Percentiles rank a stretch among this genome's conserved stretches.
Conservation (phyloP, 2,113 vertebrate genomes). For the Cettia cetti region DNA sequence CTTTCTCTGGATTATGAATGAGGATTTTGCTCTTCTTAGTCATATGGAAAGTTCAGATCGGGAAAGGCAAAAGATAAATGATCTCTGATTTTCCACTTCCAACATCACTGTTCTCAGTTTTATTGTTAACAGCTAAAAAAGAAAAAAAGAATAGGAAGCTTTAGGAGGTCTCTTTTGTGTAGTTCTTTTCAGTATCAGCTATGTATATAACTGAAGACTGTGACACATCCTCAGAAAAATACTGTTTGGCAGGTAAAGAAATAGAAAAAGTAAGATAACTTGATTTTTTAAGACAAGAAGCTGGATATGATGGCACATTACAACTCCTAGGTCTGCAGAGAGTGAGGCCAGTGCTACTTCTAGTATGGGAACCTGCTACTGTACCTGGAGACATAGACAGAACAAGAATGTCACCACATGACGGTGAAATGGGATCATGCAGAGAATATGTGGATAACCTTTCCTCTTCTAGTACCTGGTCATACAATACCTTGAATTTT, state of each 20-base stretch:
- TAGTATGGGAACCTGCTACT: neutral
- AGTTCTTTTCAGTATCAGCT: neutral
- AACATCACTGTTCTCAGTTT: neutral
- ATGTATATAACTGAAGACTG: neutral
- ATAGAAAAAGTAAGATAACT: neutral
- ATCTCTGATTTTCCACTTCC: neutral
- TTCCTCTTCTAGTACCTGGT: neutral
- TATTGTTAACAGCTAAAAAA: neutral
- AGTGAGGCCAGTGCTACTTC: neutral
- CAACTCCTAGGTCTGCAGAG: neutral
- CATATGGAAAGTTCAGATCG: neutral
- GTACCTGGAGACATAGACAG: neutral
- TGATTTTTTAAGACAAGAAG: neutral
- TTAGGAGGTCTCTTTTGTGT: neutral
- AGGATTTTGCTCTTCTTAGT: neutral
- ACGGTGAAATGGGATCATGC: neutral
- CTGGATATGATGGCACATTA: neutral
- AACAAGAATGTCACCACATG: neutral
- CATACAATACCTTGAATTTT: neutral
- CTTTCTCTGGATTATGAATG: neutral
- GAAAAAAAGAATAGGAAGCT: neutral
- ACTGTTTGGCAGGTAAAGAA: neutral
- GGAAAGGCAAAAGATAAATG: constrained; percentile 12
- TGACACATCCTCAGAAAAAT: neutral
- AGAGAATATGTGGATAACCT: neutral